A percentile compares a stretch with the other conserved stretches of the same genome.
These are phyloP conservation scores for Seira ritae DNA, from an alignment of 2,888 invertebrate species.

Conservation along the genomic window DNA sequence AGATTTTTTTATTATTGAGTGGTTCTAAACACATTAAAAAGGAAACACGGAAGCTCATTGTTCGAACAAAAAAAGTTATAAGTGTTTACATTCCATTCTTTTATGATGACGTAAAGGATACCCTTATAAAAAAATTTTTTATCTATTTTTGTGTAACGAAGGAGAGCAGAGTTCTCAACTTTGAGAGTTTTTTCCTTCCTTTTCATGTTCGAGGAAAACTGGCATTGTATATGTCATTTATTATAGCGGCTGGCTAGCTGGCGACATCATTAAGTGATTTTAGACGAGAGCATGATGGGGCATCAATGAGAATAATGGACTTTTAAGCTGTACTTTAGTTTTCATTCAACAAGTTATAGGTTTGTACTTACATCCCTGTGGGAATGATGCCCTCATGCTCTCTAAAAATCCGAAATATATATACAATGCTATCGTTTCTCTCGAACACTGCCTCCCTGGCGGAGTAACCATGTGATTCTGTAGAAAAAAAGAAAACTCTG, in stretches of 20 bases:
- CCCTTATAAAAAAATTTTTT: slow-evolving; percentile 2
- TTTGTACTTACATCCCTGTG: too few species aligned
- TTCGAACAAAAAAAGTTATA: background rate
- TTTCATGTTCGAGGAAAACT: background rate
- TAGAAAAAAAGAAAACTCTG: background rate
- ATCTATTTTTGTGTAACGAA: slow-evolving; percentile 6
- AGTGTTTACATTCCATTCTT: slow-evolving; percentile 13
- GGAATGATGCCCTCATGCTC: background rate
- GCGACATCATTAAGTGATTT: background rate
- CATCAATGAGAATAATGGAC: background rate
- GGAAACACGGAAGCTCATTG: slow-evolving; percentile 19
- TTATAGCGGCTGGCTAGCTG: slow-evolving; percentile 17
- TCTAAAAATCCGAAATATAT: background rate
- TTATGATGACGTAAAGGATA: slow-evolving; percentile 15
- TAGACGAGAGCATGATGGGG: background rate
- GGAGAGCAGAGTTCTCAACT: slow-evolving; percentile 9
- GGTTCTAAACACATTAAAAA: slow-evolving; percentile 12
- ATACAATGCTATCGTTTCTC: background rate
- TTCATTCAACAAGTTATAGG: too few species aligned
- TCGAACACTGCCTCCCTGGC: background rate
- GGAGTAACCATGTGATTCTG: background rate
- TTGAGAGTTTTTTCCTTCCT: background rate
- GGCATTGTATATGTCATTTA: too few species aligned
- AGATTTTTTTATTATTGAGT: background rate
- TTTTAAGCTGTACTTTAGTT: too few species aligned